phyloP scores from a whole-genome alignment of 2,888 invertebrate species.

The Drosophila borealis region DNA sequence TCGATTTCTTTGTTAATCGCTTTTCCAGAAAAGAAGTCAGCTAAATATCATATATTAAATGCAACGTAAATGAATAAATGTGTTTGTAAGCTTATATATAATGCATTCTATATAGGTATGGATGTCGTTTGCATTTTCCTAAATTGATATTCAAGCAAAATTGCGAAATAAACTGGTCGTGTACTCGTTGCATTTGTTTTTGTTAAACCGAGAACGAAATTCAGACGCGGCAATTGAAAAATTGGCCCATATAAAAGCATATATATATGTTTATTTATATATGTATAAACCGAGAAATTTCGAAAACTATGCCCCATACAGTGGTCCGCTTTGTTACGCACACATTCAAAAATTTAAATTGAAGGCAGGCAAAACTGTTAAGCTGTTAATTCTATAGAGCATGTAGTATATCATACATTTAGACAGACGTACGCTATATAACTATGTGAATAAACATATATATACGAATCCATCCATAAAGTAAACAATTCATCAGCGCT shows the following conservation, averaged over 20 bases:
- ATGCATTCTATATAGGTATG: constrained; percentile 20
- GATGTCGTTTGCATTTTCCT: constrained; percentile 66
- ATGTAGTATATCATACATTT: constrained; percentile 12
- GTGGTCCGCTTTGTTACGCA: constrained; percentile 50
- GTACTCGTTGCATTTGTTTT: constrained; percentile 51
- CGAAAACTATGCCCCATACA: constrained; percentile 62
- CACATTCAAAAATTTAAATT: constrained; percentile 56
- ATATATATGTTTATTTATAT: background rate
- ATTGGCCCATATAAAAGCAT: constrained; percentile 49
- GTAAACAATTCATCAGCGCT: constrained; percentile 57
- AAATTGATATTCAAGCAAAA: constrained; percentile 59
- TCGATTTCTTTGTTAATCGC: constrained; percentile 31
- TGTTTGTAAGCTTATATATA: constrained; percentile 19
- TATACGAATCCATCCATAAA: constrained; percentile 63
- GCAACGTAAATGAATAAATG: constrained; percentile 26
- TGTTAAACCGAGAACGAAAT: constrained; percentile 59
- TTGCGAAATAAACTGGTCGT: constrained; percentile 58
- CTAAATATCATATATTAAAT: constrained; percentile 19
- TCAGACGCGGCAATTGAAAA: constrained; percentile 73
- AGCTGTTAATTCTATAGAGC: constrained; percentile 43
- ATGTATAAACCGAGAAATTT: constrained; percentile 53
- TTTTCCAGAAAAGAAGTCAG: constrained; percentile 11
- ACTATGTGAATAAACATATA: constrained; percentile 16
- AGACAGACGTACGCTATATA: constrained; percentile 15
- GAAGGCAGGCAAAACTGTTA: constrained; percentile 74